A percentile compares a stretch with the other conserved stretches of the same genome.
Evolutionary conservation across 2,113 vertebrate genomes (phyloP).

Genomic region (Boleophthalmus pectinirostris): DNA sequence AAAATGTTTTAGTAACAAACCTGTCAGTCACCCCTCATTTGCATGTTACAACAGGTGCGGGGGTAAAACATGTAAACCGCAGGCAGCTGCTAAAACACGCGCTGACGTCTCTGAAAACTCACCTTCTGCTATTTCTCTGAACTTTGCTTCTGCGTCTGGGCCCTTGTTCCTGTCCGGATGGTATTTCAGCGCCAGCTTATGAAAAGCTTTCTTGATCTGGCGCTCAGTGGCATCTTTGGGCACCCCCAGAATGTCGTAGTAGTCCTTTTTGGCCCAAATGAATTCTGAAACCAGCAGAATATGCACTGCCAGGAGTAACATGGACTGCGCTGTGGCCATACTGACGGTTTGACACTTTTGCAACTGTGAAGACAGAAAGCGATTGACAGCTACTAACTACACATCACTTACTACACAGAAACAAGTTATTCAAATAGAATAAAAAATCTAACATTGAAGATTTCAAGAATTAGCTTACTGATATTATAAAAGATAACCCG

Average conservation of each 20-base stretch:
- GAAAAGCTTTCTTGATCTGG: conserved; percentile 97
- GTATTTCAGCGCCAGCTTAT: conserved; percentile 93
- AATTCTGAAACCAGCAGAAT: conserved; percentile 94
- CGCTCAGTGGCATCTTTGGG: conserved; percentile 90
- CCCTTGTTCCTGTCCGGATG: conserved; percentile 97
- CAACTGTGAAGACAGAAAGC: conserved; percentile 47
- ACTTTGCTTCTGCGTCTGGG: conserved; percentile 90
- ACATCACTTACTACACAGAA: background rate
- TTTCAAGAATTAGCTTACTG: background rate
- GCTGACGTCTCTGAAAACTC: background rate
- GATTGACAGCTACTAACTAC: conserved; percentile 14
- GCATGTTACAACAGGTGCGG: background rate
- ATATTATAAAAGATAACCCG: background rate
- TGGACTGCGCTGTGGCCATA: conserved; percentile 88
- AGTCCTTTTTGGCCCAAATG: conserved; percentile 90
- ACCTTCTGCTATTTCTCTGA: conserved; percentile 95
- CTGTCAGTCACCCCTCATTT: background rate
- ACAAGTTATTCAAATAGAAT: background rate
- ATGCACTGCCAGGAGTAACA: conserved; percentile 86
- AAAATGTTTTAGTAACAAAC: background rate
- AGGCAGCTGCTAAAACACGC: background rate
- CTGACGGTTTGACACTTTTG: conserved; percentile 48
- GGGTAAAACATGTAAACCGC: background rate
- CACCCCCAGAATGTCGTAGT: conserved; percentile 93
- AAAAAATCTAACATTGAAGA: background rate